Evolutionary conservation across 2,888 invertebrate genomes (phyloP).

Genomic region (Theodoxus fluviatilis): DNA sequence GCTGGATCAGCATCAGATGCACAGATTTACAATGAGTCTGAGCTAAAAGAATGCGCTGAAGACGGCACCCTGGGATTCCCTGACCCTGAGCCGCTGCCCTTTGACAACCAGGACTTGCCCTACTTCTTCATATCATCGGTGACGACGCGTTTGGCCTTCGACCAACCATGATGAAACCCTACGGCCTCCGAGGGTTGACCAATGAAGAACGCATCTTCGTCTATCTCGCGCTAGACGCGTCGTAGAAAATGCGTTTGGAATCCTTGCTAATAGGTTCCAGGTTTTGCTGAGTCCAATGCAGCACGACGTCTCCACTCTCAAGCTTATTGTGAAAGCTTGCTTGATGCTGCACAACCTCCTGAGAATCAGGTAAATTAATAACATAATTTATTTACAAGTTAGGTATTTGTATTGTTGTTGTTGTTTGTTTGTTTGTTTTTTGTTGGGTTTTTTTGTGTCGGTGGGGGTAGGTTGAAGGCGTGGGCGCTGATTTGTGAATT

Average conservation of each 20-base stretch:
- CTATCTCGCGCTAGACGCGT: slow-evolving; percentile 33
- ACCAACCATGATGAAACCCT: slow-evolving; percentile 35
- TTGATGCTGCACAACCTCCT: slow-evolving; percentile 37
- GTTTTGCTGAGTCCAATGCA: slow-evolving; percentile 36
- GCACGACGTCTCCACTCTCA: slow-evolving; percentile 29
- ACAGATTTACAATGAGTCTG: slow-evolving; percentile 31
- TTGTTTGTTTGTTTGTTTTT: too few relatives aligned
- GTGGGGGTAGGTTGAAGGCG: too few relatives aligned
- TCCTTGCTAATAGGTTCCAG: slow-evolving; percentile 38
- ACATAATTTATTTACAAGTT: too few relatives aligned
- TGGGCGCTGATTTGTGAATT: too few relatives aligned
- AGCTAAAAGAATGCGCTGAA: slow-evolving; percentile 29
- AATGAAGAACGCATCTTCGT: slow-evolving; percentile 36
- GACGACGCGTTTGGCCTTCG: slow-evolving; percentile 35
- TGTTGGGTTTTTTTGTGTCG: too few relatives aligned
- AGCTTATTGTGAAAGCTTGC: slow-evolving; percentile 24
- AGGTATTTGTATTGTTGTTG: too few relatives aligned
- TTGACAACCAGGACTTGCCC: slow-evolving; percentile 32
- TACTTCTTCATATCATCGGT: slow-evolving; percentile 35
- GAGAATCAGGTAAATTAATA: too few relatives aligned
- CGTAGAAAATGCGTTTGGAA: slow-evolving; percentile 42
- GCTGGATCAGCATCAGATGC: slow-evolving; percentile 28
- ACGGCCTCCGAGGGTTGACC: slow-evolving; percentile 29
- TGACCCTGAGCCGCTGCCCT: slow-evolving; percentile 33
- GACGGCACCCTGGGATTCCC: slow-evolving; percentile 32